Evolutionary conservation across 2,797 vertebrate genomes (phyloP), one percentile per base, ranked within the genome.

Genomic region (Betta splendens): DNA sequence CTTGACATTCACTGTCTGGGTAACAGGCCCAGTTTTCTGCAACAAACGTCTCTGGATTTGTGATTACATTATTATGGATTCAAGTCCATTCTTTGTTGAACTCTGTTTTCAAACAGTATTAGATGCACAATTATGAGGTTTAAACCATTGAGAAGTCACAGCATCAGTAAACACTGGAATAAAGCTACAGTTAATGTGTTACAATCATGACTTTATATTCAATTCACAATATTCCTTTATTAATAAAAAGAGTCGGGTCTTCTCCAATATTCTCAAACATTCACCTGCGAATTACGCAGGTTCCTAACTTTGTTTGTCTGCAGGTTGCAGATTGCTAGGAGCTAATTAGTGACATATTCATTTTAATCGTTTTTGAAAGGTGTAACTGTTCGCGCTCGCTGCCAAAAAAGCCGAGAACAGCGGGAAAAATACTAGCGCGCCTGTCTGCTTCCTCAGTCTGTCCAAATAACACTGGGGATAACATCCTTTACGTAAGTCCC

Each of bases 371-470:
- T 71, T 73, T 74, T 32, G 54, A 61, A 49, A 76, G 69, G 77
- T 79, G 84, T 51, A 64, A 71, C 8, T 69, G 58, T 74, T 81
- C 73, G 72, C 65, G 43, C 54, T 28, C 50, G 35, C 63, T 70
- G 64, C 59, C 70, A 62, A 46, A 61, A 70, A 59, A 61, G 59
- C 15, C 8, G 21, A 25, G 29, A 74, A 49, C 46, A 69, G n/a
- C n/a, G n/a, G n/a, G n/a, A n/a, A n/a, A n/a, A n/a, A n/a, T n/a
- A n/a, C n/a, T n/a, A n/a, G n/a, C n/a, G n/a, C n/a, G n/a, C 35
- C n/a, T 28, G 48, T 63, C 45, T 56, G 49, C 53, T 10, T 61
- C 45, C 50, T 52, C 35, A 62, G 39, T 75, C 49, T 65, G 9
- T 69, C 55, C 44, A 48, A 50, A 60, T 37, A 57, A 46, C 31